Conservation (phyloP, 1,140 invertebrate species). For the Habropoda laboriosa region DNA sequence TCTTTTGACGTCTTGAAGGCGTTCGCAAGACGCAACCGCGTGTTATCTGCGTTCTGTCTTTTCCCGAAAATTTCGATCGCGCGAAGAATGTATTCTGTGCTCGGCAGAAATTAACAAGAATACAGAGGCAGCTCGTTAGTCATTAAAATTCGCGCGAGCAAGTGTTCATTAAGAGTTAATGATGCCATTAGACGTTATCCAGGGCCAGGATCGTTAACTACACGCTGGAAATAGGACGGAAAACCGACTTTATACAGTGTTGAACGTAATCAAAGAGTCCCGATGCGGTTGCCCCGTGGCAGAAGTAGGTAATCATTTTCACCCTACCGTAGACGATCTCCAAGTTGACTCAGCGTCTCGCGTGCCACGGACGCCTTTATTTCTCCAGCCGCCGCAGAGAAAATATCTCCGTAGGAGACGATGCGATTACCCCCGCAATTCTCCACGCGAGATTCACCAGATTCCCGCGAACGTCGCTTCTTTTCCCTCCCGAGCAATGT, state of each 20-base stretch:
- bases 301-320: neutral
- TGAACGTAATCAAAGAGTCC: slow-evolving; percentile 19
- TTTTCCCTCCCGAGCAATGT: neutral
- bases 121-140: slow-evolving; percentile 46
- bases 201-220: slow-evolving; percentile 31
- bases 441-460: neutral
- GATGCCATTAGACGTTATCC: slow-evolving; percentile 60
- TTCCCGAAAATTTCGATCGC: neutral
- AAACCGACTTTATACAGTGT: neutral
- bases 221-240: slow-evolving; percentile 7
- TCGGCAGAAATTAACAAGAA: slow-evolving; percentile 44
- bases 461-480: neutral
- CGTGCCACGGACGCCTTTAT: neutral
- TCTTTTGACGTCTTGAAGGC: too few species aligned
- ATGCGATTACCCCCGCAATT: slow-evolving; percentile 22
- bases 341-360: neutral
- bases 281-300: neutral
- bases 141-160: slow-evolving; percentile 59
- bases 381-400: neutral
- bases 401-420: neutral
- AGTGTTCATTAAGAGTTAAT: slow-evolving; percentile 64
- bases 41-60: too few species aligned
- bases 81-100: slow-evolving; percentile 3
- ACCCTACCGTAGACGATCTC: neutral
- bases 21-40: too few species aligned